Evolutionary conservation across 37 sponge, comb jelly and placozoan genomes (phyloP), one percentile per base, ranked within the genome.

Genomic region (Chondrosia reniformis): DNA sequence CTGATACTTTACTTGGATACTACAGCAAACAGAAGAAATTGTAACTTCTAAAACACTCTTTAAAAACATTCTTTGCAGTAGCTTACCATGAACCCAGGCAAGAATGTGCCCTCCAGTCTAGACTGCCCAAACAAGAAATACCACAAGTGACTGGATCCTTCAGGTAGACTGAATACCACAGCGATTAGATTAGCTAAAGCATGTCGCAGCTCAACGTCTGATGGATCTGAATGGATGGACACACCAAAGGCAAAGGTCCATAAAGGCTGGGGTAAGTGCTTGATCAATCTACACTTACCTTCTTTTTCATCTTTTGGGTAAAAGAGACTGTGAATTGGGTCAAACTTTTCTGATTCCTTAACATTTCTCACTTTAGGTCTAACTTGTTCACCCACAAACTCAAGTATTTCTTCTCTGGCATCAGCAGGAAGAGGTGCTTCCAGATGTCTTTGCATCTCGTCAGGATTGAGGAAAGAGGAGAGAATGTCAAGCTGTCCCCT

Each of bases 41-140:
- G 10, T 49, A 49, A 19, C 10, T 19, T 49, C 15, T 19, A 10
- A 49, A 15, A 19, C 52, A 19, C 24, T 63, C 22, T 21, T 12
- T 25, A 63, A 25, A 9, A 32, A 37, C 3, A 1, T 69, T 6
- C 6, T 10, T 0, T 1, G 13, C 36, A 76, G 55, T 3, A 49
- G 55, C 74, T 76, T 41, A 92, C 93, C 94, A 93, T 87, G 64
- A 80, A 86, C 17, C 94, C 90, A 52, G 90, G 75, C 71, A 95
- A 49, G 81, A 75, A 92, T 15, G 96, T 86, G 46, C 46, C 78
- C 33, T 9, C 41, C 38, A 95, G 86, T 61, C 74, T 24, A 22
- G 83, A 61, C n/a, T 84, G 84, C 38, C 63, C 65, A 74, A 91
- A 84, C 45, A 95, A 42, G 52, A 83, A 80, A 56, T 88, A 81